These are phyloP conservation scores for Ursus arctos DNA, from an alignment of 2,113 vertebrate species.

Conservation along the genomic window DNA sequence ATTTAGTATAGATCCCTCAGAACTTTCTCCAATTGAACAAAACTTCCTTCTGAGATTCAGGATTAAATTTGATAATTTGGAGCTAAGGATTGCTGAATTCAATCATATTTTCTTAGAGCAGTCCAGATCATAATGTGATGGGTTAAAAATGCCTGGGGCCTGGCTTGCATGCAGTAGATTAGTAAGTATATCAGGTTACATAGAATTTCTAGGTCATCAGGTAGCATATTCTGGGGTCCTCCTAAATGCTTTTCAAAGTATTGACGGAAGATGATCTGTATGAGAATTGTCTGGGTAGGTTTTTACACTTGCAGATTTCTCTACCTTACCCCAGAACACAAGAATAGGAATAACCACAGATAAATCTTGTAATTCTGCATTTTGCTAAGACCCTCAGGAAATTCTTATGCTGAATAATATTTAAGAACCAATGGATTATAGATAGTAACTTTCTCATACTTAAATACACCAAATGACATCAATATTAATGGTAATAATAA, in stretches of 20 bases:
- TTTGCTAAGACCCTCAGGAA: neutral
- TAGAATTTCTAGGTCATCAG: neutral
- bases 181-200: neutral
- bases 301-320: constrained; percentile 24
- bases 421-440: neutral
- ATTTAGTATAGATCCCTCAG: neutral
- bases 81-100: neutral
- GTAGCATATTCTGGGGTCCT: neutral
- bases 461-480: constrained; percentile 10
- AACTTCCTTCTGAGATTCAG: neutral
- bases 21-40: neutral
- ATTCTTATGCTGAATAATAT: neutral
- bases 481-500: neutral
- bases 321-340: neutral
- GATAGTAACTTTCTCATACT: neutral
- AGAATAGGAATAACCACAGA: neutral
- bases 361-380: neutral
- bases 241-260: neutral
- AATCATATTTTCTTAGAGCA: neutral
- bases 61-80: neutral
- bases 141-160: neutral
- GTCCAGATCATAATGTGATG: neutral
- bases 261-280: neutral
- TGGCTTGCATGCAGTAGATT: neutral
- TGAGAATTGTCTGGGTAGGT: neutral